Percentiles rank a stretch among this genome's conserved stretches.
Conservation (phyloP, 2,113 vertebrate genomes). For the Etheostoma spectabile region DNA sequence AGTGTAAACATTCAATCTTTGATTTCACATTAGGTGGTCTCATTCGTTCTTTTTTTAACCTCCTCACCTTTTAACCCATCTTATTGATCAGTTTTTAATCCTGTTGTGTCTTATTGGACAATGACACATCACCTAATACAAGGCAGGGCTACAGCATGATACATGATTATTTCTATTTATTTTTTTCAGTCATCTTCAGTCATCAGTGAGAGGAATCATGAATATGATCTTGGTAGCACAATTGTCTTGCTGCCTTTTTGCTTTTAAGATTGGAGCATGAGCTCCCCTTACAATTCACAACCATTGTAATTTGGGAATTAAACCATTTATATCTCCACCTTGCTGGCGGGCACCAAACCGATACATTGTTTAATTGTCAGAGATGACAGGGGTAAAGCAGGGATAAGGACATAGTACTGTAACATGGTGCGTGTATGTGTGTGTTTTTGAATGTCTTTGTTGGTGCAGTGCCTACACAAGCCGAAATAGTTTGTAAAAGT, state of each 20-base stretch:
- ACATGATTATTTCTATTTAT: conserved; percentile 3
- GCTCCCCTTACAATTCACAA: conserved; percentile 28
- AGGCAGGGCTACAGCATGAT: not conserved
- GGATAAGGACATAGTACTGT: conserved; percentile 39
- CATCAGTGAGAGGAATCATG: not conserved
- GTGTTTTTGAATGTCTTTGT: conserved; percentile 5
- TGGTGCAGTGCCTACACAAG: not conserved
- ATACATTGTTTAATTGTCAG: conserved; percentile 52
- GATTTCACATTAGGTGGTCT: conserved; percentile 49
- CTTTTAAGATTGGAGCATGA: conserved; percentile 23
- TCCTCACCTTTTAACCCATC: conserved; percentile 16
- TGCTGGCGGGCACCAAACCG: conserved; percentile 29
- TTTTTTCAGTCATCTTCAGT: conserved; percentile 2
- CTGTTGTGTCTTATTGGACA: conserved; percentile 36
- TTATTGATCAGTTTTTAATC: conserved; percentile 35
- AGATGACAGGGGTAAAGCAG: conserved; percentile 53
- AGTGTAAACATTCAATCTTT: conserved; percentile 59
- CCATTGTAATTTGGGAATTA: conserved; percentile 50
- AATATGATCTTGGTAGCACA: not conserved
- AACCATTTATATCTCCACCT: conserved; percentile 50
- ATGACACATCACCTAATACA: conserved; percentile 21
- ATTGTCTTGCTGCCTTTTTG: not conserved
- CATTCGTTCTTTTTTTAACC: conserved; percentile 28
- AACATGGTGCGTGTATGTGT: conserved; percentile 9
- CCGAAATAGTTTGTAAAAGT: too few relatives aligned